A percentile compares a stretch with the other conserved stretches of the same genome.
Evolutionary conservation across 2,888 invertebrate genomes (phyloP).

Genomic region (Hydraecia micacea): DNA sequence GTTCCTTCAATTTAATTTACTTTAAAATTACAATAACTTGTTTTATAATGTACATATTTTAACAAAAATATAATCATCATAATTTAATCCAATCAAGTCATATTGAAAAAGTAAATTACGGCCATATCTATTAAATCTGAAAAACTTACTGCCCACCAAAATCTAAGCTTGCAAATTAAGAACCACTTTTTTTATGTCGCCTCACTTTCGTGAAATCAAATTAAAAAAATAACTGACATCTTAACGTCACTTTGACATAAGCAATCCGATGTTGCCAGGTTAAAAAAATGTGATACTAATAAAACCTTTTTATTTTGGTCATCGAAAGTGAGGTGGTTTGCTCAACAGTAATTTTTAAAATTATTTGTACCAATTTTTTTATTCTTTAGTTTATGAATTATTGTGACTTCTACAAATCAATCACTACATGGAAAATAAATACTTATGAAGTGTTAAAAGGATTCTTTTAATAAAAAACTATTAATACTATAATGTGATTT

Average conservation of each 20-base stretch:
- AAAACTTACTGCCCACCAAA: constrained; percentile 70
- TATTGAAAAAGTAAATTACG: constrained; percentile 16
- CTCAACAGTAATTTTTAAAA: constrained; percentile 60
- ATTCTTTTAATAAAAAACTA: constrained; percentile 46
- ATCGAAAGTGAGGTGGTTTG: constrained; percentile 63
- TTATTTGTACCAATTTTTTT: constrained; percentile 66
- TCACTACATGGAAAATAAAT: constrained; percentile 1
- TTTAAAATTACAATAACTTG: constrained; percentile 2
- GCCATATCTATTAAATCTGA: constrained; percentile 51
- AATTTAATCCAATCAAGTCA: constrained; percentile 2
- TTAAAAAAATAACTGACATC: constrained; percentile 4
- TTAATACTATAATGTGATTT: constrained; percentile 12
- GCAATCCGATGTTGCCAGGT: constrained; percentile 23
- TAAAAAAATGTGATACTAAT: background rate
- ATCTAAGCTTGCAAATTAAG: constrained; percentile 61
- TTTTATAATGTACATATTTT: constrained; percentile 20
- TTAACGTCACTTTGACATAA: constrained; percentile 14
- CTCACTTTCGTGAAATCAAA: constrained; percentile 56
- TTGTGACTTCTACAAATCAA: constrained; percentile 20
- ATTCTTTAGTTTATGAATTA: constrained; percentile 35
- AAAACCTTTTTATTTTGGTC: constrained; percentile 27
- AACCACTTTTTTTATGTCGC: constrained; percentile 49
- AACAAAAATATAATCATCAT: constrained; percentile 4
- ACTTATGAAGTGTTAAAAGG: constrained; percentile 27
- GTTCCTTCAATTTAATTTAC: constrained; percentile 16